Conservation (phyloP, 1,140 invertebrate species). For the Lamellibrachia luymesi region DNA sequence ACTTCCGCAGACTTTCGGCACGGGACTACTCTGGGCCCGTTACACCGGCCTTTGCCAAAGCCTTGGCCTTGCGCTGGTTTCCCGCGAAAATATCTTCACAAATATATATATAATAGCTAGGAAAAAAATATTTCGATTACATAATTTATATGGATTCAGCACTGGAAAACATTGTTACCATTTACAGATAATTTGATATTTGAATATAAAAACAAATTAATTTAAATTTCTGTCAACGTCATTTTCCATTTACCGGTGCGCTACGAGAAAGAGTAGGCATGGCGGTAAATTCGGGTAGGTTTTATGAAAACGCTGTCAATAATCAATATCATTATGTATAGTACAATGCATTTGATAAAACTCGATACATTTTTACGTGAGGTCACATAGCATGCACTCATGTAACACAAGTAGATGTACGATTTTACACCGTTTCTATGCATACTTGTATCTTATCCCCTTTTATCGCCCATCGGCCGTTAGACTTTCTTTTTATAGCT, state of each 20-base stretch:
- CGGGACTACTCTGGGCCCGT: no score
- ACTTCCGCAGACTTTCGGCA: no score
- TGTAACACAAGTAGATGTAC: background rate
- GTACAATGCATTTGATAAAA: conserved; percentile 4
- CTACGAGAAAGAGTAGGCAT: background rate
- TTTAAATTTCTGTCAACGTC: background rate
- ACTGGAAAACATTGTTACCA: background rate
- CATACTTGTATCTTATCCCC: background rate
- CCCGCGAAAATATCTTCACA: background rate
- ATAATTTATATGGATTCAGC: background rate
- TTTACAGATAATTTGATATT: background rate
- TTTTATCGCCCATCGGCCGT: background rate
- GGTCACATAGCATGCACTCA: background rate
- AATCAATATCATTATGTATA: conserved; percentile 6
- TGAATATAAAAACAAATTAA: background rate
- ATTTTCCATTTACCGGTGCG: background rate
- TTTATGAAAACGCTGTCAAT: conserved; percentile 15
- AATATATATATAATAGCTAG: background rate
- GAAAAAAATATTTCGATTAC: background rate
- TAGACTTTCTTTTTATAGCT: background rate
- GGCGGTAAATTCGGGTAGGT: conserved; percentile 3
- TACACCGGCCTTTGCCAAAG: no score
- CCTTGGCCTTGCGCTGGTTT: background rate
- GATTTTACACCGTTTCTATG: background rate
- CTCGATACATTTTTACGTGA: background rate